These are phyloP conservation scores for Semotilus atromaculatus DNA, from an alignment of 2,797 vertebrate genomes.

Conservation along the genomic window DNA sequence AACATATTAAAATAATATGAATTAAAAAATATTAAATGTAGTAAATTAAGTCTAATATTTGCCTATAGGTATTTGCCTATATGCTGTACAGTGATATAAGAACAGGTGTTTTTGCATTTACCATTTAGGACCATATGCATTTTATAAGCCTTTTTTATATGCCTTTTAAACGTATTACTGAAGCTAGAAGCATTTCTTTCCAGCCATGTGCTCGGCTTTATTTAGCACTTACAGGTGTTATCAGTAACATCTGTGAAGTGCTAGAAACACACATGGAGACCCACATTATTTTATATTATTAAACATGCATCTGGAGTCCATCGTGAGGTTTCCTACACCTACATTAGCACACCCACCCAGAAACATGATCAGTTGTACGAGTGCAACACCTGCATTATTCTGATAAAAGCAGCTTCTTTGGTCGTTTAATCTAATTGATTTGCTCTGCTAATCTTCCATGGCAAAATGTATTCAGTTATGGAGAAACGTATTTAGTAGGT, in stretches of 20 bases:
- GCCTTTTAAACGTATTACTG: neutral
- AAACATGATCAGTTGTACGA: neutral
- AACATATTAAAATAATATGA: neutral
- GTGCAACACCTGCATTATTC: neutral
- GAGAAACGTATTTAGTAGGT: neutral
- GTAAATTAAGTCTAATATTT: neutral
- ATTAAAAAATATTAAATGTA: neutral
- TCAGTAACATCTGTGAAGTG: constrained; percentile 8
- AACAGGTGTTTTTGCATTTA: neutral
- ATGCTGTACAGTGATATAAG: neutral
- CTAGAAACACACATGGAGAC: constrained; percentile 6
- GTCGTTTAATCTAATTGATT: neutral
- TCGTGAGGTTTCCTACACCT: neutral
- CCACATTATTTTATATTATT: neutral
- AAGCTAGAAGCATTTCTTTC: neutral
- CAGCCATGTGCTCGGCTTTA: constrained; percentile 9
- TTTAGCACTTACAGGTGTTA: constrained; percentile 25
- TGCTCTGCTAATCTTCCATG: neutral
- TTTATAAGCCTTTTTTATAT: constrained; percentile 12
- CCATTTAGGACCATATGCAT: neutral
- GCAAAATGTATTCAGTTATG: constrained; percentile 16
- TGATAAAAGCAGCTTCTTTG: neutral
- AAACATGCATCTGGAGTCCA: constrained; percentile 27
- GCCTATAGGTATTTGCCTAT: neutral
- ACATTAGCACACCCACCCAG: neutral